phyloP scores from a whole-genome alignment of 1,140 invertebrate genomes.

The Apis laboriosa region DNA sequence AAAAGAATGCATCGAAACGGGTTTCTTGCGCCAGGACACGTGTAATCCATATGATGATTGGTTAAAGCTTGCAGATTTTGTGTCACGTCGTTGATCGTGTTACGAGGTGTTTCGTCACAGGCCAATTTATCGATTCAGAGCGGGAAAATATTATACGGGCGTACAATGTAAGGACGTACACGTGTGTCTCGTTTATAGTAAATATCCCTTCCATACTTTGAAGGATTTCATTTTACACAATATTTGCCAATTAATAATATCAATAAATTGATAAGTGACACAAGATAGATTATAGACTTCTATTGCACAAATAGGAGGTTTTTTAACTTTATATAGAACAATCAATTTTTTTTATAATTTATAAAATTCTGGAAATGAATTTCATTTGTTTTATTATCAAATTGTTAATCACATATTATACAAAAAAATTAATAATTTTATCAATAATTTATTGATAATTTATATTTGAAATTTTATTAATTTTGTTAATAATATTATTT shows the following conservation, averaged over 20 bases:
- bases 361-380: background rate
- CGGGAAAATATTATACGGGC: background rate
- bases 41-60: constrained; percentile 24
- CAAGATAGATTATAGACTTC: background rate
- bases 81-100: constrained; percentile 28
- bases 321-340: background rate
- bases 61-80: constrained; percentile 26
- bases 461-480: background rate
- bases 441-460: background rate
- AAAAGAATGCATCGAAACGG: constrained; percentile 15
- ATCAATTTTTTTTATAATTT: background rate
- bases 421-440: background rate
- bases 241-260: background rate
- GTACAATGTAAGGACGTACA: background rate
- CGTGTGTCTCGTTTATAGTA: constrained; percentile 4
- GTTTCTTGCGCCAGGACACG: constrained; percentile 20
- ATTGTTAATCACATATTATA: background rate
- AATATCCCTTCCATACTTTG: background rate
- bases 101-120: constrained; percentile 30
- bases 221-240: background rate
- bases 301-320: background rate
- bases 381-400: background rate
- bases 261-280: background rate
- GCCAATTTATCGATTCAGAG: constrained; percentile 29
- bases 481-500: background rate